Base-by-base conservation (phyloP, 2,797 vertebrate genomes). In the Antrozous pallidus region DNA sequence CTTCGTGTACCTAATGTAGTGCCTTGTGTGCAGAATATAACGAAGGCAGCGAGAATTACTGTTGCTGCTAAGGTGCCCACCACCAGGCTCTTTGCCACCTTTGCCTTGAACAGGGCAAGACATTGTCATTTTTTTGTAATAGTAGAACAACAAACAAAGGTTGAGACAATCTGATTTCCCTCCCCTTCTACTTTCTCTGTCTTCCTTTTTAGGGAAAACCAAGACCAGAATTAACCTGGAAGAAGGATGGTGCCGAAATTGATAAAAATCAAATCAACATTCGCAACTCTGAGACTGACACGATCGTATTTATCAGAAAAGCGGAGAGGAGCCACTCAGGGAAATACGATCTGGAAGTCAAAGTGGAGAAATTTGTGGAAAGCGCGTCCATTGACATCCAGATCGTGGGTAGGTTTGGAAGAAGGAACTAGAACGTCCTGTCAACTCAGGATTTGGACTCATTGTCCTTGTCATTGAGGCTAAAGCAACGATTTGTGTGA, bases 301-400 rank as follows among this genome's bases (percentile, higher is more conserved):
- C 99, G 47, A 99, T 99, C 97, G 98, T 99, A 96, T 99, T 99
- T 97, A 99, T 99, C 94, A 98, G 99, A 65, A 99, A 99, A 97
- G 99, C 99, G 8, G 99, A 99, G 56, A 98, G 99, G 67, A 98
- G 98, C 47, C 99, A 99, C 97, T 99, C 99, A 11, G 99, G 99
- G 65, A 99, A 99, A 97, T 99, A 99, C 3, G 98, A 99, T 45
- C 98, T 99, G 98, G 98, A 96, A 20, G 99, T 99, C 92, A 98
- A 99, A 98, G 99, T 99, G 98, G 99, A 99, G 69, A 99, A 99
- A 92, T 96, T 98, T 6, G 58, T 95, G 94, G 99, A 99, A 97
- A 99, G 97, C 0, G 99, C 99, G 28, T 97, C 98, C 0, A 97
- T 99, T 80, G 99, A 99, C 88, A 99, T 99, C 95, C 99, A 99